Base-by-base conservation (phyloP, 2,113 vertebrate species). In the Ciconia boyciana region DNA sequence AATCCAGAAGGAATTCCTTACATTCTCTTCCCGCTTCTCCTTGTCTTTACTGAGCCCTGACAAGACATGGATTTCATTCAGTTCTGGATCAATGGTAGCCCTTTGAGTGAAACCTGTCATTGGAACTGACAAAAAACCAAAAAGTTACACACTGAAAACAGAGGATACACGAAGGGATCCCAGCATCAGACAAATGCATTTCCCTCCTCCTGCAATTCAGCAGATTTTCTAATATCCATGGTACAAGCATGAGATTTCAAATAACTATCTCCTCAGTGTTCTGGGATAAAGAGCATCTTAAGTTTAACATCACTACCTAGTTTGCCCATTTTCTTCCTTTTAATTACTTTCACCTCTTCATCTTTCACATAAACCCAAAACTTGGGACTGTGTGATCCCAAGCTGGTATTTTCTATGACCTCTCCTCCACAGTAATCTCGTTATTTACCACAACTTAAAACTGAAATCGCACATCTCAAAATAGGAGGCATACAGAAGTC, bases 1-100 rank as follows among this genome's bases (percentile, higher is more conserved):
- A 97, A 99, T 99, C 99, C 99, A 99, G 98, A 99, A 99, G 58
- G 99, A 99, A 98, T 99, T 99, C 92, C 99, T 99, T 51, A 99
- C 99, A 11, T 99, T 99, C 97, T 99, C 99, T 96, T 99, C 99
- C 2, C 99, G 97, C 51, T 99, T 99, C 97, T 99, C 99, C 91
- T 99, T 99, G 97, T 99, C 99, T 97, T 99, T 99, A 97, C 99
- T 99, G 83, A 99, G 99, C 83, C 99, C 99, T 3, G 99, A 99
- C 87, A 99, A 98, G 60, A 99, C 99, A 24, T 99, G 99, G 97
- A 99, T 99, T 98, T 99, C 99, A 26, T 99, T 99, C 94, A 99
- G 98, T 79, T 99, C 99, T 0, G 99, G 99, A 98, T 99, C 99
- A 70, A 99, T 99, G 93, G 99, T 99, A 97, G 99, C 99, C 90